Percentiles rank a stretch among this genome's conserved stretches.
phyloP scores from a whole-genome alignment of 2,113 vertebrate genomes.

The Chroicocephalus ridibundus region DNA sequence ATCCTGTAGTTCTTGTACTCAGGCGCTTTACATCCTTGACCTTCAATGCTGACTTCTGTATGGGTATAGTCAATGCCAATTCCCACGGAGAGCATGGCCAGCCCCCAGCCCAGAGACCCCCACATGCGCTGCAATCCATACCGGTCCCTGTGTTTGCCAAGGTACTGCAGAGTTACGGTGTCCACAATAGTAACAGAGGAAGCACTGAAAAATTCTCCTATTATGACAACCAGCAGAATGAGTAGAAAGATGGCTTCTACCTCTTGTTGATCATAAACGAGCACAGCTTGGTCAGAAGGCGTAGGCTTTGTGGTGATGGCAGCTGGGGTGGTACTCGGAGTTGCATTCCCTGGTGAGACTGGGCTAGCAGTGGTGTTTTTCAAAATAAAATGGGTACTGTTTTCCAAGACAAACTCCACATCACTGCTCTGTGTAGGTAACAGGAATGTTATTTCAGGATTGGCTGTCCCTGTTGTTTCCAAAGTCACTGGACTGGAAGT shows the following conservation, averaged over 20 bases:
- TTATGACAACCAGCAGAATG: slow-evolving; percentile 92
- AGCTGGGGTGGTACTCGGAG: background rate
- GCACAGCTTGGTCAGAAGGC: slow-evolving; percentile 69
- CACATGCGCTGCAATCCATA: slow-evolving; percentile 98
- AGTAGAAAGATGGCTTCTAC: slow-evolving; percentile 92
- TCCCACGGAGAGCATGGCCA: slow-evolving; percentile 94
- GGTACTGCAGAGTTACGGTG: slow-evolving; percentile 93
- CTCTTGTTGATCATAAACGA: slow-evolving; percentile 81
- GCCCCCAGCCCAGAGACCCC: slow-evolving; percentile 97
- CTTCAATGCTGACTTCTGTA: slow-evolving; percentile 69
- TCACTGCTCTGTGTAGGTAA: background rate
- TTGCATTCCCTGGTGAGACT: background rate
- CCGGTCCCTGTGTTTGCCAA: slow-evolving; percentile 90
- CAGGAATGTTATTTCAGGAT: background rate
- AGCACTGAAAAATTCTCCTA: slow-evolving; percentile 97
- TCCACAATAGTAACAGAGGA: slow-evolving; percentile 96
- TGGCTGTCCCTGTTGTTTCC: background rate
- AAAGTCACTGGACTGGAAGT: background rate
- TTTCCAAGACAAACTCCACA: background rate
- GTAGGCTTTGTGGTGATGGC: slow-evolving; percentile 34
- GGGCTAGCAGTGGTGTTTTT: slow-evolving; percentile 9
- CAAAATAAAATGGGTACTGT: background rate
- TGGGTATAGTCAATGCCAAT: slow-evolving; percentile 95
- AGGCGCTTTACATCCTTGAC: slow-evolving; percentile 80
- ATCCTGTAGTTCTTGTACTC: slow-evolving; percentile 92